These are phyloP conservation scores for Eupithecia inturbata DNA, from an alignment of 2,888 invertebrate genomes.

Conservation along the genomic window DNA sequence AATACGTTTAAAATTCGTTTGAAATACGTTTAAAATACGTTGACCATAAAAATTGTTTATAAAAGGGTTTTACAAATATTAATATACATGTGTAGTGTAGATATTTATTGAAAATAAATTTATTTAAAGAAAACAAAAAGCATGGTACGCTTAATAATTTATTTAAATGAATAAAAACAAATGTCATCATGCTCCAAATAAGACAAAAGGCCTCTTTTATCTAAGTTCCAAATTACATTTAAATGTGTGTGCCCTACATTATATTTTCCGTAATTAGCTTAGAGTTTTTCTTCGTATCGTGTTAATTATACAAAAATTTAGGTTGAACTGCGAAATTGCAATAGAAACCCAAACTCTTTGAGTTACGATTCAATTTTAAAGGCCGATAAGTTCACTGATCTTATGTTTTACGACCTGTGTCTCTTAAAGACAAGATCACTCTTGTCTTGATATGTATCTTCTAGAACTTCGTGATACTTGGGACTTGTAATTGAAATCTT, in stretches of 20 bases:
- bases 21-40: too few species aligned
- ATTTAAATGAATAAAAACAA: background rate
- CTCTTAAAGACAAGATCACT: background rate
- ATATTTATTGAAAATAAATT: too few species aligned
- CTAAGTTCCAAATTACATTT: constrained; percentile 68
- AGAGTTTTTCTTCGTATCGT: constrained; percentile 72
- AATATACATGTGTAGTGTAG: too few species aligned
- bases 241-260: constrained; percentile 73
- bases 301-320: constrained; percentile 69
- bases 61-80: too few species aligned
- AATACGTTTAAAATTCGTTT: too few species aligned
- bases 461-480: too few species aligned
- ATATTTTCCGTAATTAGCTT: constrained; percentile 63
- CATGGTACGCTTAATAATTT: too few species aligned
- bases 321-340: constrained; percentile 57
- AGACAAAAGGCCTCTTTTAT: constrained; percentile 45
- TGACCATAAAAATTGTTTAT: too few species aligned
- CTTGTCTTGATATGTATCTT: too few species aligned
- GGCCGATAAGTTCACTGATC: background rate
- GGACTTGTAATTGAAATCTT: too few species aligned
- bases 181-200: constrained; percentile 21
- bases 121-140: too few species aligned
- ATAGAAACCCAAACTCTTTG: background rate
- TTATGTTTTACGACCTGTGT: background rate
- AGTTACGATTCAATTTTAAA: background rate